Evolutionary conservation across 2,888 invertebrate genomes (phyloP), one percentile per base, ranked within the genome.

Genomic region (Eugnorisma glareosa): DNA sequence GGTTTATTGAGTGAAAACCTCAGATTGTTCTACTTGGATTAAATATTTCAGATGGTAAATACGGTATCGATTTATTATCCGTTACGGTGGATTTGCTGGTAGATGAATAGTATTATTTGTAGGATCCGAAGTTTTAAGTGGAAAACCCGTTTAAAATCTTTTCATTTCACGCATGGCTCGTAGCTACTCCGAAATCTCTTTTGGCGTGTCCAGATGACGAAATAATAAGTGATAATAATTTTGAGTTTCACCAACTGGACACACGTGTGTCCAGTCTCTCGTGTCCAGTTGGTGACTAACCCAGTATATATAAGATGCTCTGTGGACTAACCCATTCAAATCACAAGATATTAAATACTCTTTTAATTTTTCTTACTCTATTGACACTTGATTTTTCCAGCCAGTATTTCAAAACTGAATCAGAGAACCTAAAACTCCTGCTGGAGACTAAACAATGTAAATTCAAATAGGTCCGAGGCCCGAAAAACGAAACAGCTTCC

Each of bases 401-500:
- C 18, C 18, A 67, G 37, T 15, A 21, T 15, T 37, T 28, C 10
- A 18, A 24, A 31, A 75, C 31, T 24, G 1, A 24, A 43, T 11
- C 48, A 67, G 28, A 54, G 35, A 24, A 48, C 59, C 15, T 70
- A 61, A 77, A 82, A 67, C 54, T 69, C 35, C 31, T n/a, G 35
- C 51, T 64, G 13, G 37, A 82, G 64, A 73, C 73, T 51, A 57
- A 82, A 84, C 82, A 79, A 75, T 84, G 79, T 84, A 81, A 76
- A 87, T 87, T 87, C 69, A 87, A 86, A 87, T 85, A 85, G 81
- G 81, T 85, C 75, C 70, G 77, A 66, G 77, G 51, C 75, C 79
- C 73, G 75, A 81, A 85, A 84, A 86, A 82, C 82, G 86, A 86
- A 82, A 87, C 90, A 90, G 77, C 76, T 86, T 86, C 85, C 79